A percentile compares a stretch with the other conserved stretches of the same genome.
These are phyloP conservation scores for Tapera naevia DNA, from an alignment of 2,797 vertebrate species.

Conservation along the genomic window DNA sequence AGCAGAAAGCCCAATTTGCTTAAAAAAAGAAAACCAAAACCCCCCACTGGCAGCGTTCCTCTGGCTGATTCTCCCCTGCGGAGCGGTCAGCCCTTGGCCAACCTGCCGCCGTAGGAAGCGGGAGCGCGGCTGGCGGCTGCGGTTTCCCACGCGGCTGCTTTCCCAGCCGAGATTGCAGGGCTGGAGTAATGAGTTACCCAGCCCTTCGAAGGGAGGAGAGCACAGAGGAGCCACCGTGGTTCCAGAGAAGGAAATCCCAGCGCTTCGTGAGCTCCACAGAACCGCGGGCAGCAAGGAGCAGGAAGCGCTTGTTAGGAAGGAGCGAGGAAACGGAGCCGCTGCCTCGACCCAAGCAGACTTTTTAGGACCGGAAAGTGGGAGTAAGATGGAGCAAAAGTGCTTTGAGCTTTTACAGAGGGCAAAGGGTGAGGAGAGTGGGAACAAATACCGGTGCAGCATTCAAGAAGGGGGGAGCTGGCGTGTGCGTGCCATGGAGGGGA, in stretches of 20 bases:
- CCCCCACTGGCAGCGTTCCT: neutral
- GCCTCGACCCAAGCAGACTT: conserved; percentile 28
- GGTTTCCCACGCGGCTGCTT: neutral
- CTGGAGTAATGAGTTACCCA: conserved; percentile 28
- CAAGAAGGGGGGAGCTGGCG: neutral
- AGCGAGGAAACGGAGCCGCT: conserved; percentile 45
- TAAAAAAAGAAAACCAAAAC: neutral
- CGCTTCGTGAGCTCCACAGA: conserved; percentile 5
- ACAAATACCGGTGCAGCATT: neutral
- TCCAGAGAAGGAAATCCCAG: conserved; percentile 76
- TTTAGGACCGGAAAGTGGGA: conserved; percentile 74
- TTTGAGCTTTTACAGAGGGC: conserved; percentile 37
- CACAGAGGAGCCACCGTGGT: neutral
- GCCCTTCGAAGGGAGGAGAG: neutral
- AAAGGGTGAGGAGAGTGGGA: conserved; percentile 19
- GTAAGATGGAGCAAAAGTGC: conserved; percentile 40
- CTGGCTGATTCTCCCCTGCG: rapidly evolving
- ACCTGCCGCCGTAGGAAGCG: neutral
- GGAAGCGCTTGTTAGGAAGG: conserved; percentile 67
- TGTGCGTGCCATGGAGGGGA: neutral
- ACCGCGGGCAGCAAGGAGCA: conserved; percentile 42
- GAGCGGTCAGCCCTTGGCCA: neutral
- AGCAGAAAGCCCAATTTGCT: neutral
- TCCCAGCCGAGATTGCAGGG: neutral
- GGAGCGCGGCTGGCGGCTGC: neutral